A percentile compares a stretch with the other conserved stretches of the same genome.
phyloP scores from a whole-genome alignment of 1,140 invertebrate genomes.

The Orchestia grillus region DNA sequence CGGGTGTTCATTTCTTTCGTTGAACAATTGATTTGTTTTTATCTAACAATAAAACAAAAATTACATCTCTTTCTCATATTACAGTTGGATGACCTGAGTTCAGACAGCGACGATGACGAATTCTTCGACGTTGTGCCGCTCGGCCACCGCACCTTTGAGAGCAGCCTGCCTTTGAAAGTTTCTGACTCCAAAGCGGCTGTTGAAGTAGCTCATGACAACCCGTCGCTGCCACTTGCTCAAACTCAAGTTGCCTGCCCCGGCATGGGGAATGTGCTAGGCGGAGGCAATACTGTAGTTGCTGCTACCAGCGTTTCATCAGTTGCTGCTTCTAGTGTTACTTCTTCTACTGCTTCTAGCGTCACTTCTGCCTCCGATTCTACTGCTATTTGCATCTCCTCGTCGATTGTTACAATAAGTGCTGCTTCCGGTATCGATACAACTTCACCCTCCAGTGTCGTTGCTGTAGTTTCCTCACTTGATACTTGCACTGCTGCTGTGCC shows the following conservation, averaged over 20 bases:
- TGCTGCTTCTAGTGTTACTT: conserved; percentile 15
- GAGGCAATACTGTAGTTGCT: conserved; percentile 30
- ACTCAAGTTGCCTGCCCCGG: background rate
- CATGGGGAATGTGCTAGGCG: conserved; percentile 38
- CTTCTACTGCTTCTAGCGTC: background rate
- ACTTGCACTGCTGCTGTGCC: background rate
- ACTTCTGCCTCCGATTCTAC: background rate
- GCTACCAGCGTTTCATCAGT: background rate
- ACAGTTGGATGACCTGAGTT: conserved; percentile 68
- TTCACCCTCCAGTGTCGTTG: background rate
- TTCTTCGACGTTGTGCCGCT: conserved; percentile 67
- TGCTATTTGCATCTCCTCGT: background rate
- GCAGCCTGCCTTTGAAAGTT: background rate
- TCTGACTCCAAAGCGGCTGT: background rate
- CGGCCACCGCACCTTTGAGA: background rate
- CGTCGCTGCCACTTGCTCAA: background rate
- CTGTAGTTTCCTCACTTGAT: background rate
- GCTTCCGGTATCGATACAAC: background rate
- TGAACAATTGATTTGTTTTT: background rate
- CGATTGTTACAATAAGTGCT: background rate
- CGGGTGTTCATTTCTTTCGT: background rate
- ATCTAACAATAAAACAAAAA: background rate
- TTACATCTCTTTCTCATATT: conserved; percentile 54
- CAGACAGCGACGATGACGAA: conserved; percentile 67
- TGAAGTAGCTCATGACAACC: background rate